These are phyloP conservation scores for Procambarus virginalis DNA, from an alignment of 1,140 invertebrate species.

Conservation along the genomic window DNA sequence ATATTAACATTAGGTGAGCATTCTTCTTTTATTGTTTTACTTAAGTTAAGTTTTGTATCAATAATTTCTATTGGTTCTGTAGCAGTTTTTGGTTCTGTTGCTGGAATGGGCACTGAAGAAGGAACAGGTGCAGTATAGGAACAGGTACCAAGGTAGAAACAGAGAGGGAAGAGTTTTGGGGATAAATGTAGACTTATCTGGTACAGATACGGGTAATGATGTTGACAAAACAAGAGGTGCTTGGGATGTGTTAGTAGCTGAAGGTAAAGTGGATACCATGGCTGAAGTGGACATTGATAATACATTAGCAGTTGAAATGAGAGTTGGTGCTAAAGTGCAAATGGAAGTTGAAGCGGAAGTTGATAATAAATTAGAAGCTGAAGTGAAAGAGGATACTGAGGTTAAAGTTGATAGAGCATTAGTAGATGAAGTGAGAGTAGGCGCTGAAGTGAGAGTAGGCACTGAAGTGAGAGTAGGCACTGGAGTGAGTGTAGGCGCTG, in stretches of 20 bases:
- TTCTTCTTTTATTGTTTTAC: constrained; percentile 49
- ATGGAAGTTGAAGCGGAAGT: neutral
- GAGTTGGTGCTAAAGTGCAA: neutral
- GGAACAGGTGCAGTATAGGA: constrained; percentile 46
- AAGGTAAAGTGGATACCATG: neutral
- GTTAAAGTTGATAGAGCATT: neutral
- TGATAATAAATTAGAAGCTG: neutral
- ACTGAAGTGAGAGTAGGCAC: neutral
- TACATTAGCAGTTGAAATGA: neutral
- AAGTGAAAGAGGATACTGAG: neutral
- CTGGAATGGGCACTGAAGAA: constrained; percentile 47
- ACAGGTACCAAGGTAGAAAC: constrained; percentile 27
- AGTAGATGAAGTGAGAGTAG: neutral
- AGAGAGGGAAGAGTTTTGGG: constrained; percentile 1
- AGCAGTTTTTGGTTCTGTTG: constrained; percentile 55
- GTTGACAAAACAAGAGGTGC: neutral
- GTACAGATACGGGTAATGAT: neutral
- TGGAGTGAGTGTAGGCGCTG: neutral
- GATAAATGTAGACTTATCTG: neutral
- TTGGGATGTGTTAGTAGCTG: neutral
- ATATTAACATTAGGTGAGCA: neutral
- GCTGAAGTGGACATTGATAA: neutral
- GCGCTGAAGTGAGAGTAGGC: neutral
- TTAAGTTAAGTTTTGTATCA: constrained; percentile 41
- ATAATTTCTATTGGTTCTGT: constrained; percentile 52